These are phyloP conservation scores for Tychaedon coryphoeus DNA, from an alignment of 2,113 vertebrate genomes.

Conservation along the genomic window DNA sequence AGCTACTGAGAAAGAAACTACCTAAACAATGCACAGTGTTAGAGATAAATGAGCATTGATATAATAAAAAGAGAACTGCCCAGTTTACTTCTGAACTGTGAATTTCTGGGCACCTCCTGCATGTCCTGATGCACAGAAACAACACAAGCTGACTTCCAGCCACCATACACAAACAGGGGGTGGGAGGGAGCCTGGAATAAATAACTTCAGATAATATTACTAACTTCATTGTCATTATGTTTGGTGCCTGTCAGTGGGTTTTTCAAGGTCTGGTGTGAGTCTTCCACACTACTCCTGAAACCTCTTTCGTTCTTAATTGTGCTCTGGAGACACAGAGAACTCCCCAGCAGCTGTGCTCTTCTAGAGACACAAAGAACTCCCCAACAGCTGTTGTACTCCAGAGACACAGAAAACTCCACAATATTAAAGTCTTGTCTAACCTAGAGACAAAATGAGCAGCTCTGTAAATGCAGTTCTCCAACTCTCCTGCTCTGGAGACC, in stretches of 20 bases:
- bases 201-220: accelerated
- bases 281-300: neutral
- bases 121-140: accelerated
- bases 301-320: neutral
- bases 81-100: neutral
- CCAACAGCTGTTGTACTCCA: neutral
- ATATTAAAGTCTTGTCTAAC: neutral
- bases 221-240: neutral
- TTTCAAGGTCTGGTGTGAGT: neutral
- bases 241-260: accelerated
- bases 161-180: neutral
- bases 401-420: neutral
- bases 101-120: neutral
- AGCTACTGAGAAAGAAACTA: neutral
- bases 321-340: neutral
- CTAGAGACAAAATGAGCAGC: neutral
- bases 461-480: neutral
- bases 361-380: neutral
- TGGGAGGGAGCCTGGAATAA: accelerated
- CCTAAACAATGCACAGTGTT: accelerated
- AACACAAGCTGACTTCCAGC: too few relatives aligned
- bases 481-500: accelerated
- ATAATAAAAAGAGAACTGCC: accelerated
- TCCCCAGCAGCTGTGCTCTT: neutral
- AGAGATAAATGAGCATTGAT: neutral